These are phyloP conservation scores for Gambelia wislizenii DNA, from an alignment of 2,797 vertebrate species.

Conservation along the genomic window DNA sequence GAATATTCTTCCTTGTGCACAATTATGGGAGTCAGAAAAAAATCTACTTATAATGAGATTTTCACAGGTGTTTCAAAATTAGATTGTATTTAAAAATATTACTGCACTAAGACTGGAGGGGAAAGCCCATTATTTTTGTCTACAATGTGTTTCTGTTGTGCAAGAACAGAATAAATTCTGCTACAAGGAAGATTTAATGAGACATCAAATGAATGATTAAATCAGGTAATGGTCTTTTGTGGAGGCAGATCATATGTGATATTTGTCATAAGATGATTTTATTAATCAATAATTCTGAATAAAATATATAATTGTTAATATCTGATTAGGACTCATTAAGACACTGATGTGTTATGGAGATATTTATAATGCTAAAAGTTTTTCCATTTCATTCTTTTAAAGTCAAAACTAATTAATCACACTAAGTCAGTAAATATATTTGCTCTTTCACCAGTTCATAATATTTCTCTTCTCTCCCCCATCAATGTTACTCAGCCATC, in stretches of 20 bases:
- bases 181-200: conserved; percentile 30
- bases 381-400: conserved; percentile 40
- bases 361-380: background rate
- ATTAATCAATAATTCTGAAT: conserved; percentile 18
- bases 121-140: conserved; percentile 41
- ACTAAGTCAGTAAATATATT: background rate
- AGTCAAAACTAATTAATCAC: conserved; percentile 29
- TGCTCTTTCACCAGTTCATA: conserved; percentile 7
- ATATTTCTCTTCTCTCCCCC: background rate
- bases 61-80: conserved; percentile 52
- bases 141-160: conserved; percentile 30
- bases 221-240: conserved; percentile 9
- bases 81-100: conserved; percentile 64
- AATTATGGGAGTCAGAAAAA: conserved; percentile 46
- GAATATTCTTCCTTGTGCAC: conserved; percentile 49
- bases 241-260: conserved; percentile 5
- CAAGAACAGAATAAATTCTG: conserved; percentile 33
- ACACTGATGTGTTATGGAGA: conserved; percentile 8
- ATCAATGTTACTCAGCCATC: background rate
- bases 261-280: conserved; percentile 24
- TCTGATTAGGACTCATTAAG: conserved; percentile 29
- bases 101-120: conserved; percentile 24
- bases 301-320: conserved; percentile 30
- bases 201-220: conserved; percentile 40
- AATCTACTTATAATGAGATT: conserved; percentile 39